phyloP scores from a whole-genome alignment of 2,113 vertebrate species.

The Chamaetylas fuelleborni region DNA sequence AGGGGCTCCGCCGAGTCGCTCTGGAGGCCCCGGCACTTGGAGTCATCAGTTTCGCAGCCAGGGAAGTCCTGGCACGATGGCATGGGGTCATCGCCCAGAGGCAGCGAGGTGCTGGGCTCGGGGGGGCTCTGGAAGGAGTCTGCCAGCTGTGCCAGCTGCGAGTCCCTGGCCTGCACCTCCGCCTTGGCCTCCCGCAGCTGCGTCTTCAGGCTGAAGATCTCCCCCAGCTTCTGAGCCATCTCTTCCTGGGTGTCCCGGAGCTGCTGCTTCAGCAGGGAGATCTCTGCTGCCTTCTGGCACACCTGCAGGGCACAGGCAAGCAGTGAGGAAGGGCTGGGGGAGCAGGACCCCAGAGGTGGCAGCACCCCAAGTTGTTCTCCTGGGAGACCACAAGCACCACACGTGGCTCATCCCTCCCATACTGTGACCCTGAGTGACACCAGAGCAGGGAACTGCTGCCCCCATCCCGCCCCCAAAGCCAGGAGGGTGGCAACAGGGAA shows the following conservation, averaged over 20 bases:
- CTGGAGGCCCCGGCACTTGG: slow-evolving; percentile 73
- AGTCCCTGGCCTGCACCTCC: slow-evolving; percentile 80
- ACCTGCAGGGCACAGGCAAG: slow-evolving; percentile 25
- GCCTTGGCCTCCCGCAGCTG: slow-evolving; percentile 86
- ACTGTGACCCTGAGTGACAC: neutral
- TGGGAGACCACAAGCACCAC: neutral
- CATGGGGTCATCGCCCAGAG: slow-evolving; percentile 59
- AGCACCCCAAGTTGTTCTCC: neutral
- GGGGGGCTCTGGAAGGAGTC: slow-evolving; percentile 71
- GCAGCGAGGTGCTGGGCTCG: neutral
- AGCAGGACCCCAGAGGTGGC: neutral
- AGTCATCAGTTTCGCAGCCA: slow-evolving; percentile 75
- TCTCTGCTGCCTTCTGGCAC: slow-evolving; percentile 95
- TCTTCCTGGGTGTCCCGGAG: slow-evolving; percentile 92
- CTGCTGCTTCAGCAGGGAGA: slow-evolving; percentile 95
- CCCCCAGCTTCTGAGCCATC: slow-evolving; percentile 90
- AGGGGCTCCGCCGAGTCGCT: slow-evolving; percentile 70
- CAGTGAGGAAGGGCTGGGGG: neutral
- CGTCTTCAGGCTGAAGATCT: slow-evolving; percentile 93
- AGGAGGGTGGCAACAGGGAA: neutral
- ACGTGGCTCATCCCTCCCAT: fast-evolving
- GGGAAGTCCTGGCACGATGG: slow-evolving; percentile 66
- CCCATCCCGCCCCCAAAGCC: fast-evolving
- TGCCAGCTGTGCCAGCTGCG: slow-evolving; percentile 83
- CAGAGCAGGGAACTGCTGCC: neutral